A percentile compares a stretch with the other conserved stretches of the same genome.
phyloP scores from a whole-genome alignment of 2,888 invertebrate species.

The Leptinotarsa haldemani region DNA sequence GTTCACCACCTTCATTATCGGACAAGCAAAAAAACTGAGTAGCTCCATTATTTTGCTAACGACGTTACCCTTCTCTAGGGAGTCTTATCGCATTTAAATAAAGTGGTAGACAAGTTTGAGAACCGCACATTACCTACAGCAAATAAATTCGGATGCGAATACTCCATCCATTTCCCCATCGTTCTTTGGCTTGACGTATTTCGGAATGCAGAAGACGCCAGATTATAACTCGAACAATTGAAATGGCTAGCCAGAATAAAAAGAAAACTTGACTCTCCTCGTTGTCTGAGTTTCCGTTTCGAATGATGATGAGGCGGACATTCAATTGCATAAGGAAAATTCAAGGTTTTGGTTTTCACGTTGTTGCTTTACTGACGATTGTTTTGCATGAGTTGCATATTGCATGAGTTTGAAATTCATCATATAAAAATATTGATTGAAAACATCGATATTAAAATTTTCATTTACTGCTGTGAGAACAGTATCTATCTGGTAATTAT shows the following conservation, averaged over 20 bases:
- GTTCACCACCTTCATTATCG: background rate
- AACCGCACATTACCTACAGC: background rate
- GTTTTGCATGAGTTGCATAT: too few species aligned
- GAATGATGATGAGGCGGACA: background rate
- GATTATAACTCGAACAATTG: constrained; percentile 27
- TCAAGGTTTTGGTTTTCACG: background rate
- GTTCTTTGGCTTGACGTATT: background rate
- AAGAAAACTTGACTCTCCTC: constrained; percentile 21
- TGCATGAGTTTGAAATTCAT: too few species aligned
- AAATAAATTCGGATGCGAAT: background rate
- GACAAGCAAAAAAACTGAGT: background rate
- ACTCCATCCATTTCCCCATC: background rate
- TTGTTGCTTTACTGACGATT: too few species aligned
- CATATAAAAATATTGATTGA: too few species aligned
- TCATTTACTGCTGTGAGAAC: too few species aligned
- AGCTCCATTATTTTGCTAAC: background rate
- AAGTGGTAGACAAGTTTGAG: constrained; percentile 4
- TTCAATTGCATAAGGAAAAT: background rate
- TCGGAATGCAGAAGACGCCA: constrained; percentile 26
- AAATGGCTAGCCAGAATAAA: constrained; percentile 31
- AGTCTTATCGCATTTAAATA: background rate
- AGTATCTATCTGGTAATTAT: too few species aligned
- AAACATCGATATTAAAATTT: too few species aligned
- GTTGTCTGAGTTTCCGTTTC: constrained; percentile 19
- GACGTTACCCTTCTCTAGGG: too few species aligned